phyloP scores from a whole-genome alignment of 2,113 vertebrate species.

The Stegastes partitus region DNA sequence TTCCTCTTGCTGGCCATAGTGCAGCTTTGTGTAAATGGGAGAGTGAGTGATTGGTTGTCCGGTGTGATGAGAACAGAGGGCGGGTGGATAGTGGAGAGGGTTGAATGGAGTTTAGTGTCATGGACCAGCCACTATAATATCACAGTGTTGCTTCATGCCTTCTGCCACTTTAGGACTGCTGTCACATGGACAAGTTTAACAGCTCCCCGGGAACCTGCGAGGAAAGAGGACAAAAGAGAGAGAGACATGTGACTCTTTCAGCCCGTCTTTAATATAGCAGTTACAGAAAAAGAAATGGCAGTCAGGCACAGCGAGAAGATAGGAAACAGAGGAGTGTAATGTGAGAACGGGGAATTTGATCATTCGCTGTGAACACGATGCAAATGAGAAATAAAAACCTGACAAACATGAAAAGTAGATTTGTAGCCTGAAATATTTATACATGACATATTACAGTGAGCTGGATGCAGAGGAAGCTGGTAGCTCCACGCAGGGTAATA shows the following conservation, averaged over 20 bases:
- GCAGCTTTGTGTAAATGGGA: constrained; percentile 66
- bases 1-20: constrained; percentile 98
- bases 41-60: constrained; percentile 71
- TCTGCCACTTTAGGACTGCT: constrained; percentile 75
- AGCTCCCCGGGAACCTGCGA: constrained; percentile 75
- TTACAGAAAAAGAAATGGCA: constrained; percentile 10
- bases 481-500: constrained; percentile 41
- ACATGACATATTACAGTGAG: constrained; percentile 16
- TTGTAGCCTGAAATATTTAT: constrained; percentile 47
- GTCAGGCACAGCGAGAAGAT: neutral
- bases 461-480: constrained; percentile 32
- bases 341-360: constrained; percentile 11
- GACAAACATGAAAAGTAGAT: neutral
- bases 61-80: constrained; percentile 75
- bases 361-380: neutral
- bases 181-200: constrained; percentile 81
- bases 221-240: constrained; percentile 29
- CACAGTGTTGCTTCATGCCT: constrained; percentile 79
- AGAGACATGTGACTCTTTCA: constrained; percentile 28
- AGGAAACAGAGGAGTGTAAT: neutral
- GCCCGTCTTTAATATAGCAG: constrained; percentile 17
- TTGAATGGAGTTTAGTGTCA: constrained; percentile 79
- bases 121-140: constrained; percentile 83
- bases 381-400: constrained; percentile 14
- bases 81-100: constrained; percentile 78